Evolutionary conservation across 2,797 vertebrate species (phyloP).

Genomic region (Acanthiza pusilla): DNA sequence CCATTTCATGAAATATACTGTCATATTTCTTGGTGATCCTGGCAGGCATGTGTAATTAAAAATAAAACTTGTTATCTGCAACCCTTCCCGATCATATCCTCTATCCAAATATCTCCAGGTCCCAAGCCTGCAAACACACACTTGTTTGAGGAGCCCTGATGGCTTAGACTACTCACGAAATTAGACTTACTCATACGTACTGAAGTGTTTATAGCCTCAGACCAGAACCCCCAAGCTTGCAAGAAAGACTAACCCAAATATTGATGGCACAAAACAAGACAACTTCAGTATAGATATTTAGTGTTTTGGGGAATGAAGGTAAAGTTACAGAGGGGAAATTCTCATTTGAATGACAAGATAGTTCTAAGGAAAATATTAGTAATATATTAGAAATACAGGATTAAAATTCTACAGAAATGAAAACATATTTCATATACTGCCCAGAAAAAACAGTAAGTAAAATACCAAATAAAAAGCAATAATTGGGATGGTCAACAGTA

Average conservation of each 20-base stretch:
- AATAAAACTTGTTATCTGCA: neutral
- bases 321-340: neutral
- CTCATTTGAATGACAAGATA: neutral
- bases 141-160: neutral
- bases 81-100: neutral
- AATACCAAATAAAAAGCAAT: neutral
- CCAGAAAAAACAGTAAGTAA: neutral
- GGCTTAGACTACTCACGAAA: slow-evolving; percentile 11
- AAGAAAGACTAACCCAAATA: neutral
- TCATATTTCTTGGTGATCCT: neutral
- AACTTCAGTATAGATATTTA: neutral
- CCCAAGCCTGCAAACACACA: neutral
- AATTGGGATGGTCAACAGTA: neutral
- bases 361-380: neutral
- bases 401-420: neutral
- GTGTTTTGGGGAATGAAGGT: neutral
- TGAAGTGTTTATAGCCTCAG: neutral
- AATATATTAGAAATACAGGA: neutral
- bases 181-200: neutral
- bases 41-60: neutral
- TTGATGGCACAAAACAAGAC: neutral
- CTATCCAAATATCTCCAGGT: neutral
- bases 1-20: neutral
- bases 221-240: neutral
- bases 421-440: neutral